Evolutionary conservation across 2,113 vertebrate species (phyloP).

Genomic region (Piliocolobus tephrosceles): DNA sequence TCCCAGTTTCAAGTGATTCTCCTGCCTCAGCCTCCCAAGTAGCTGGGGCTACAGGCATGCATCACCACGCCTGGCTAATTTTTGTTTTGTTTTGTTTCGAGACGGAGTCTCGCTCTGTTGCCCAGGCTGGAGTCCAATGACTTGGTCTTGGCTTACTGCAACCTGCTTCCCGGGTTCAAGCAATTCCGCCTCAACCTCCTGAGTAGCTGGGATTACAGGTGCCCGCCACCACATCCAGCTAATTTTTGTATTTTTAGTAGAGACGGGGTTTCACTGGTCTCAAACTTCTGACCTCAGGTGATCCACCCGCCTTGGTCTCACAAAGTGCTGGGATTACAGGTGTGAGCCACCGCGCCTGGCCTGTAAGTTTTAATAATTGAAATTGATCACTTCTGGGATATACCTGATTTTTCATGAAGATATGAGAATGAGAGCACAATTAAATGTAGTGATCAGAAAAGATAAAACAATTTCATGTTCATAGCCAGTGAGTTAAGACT

Average conservation of each 20-base stretch:
- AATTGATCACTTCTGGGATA: neutral
- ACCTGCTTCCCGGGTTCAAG: neutral
- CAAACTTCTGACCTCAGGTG: neutral
- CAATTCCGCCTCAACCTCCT: neutral
- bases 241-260: neutral
- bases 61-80: neutral
- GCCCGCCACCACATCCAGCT: neutral
- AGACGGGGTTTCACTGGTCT: neutral
- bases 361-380: neutral
- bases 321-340: neutral
- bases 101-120: neutral
- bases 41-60: neutral
- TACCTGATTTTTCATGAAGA: neutral
- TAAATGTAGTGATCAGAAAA: neutral
- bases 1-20: neutral
- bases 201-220: neutral
- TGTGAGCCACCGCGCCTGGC: accelerated
- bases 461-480: neutral
- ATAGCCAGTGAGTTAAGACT: neutral
- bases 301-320: neutral
- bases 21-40: neutral
- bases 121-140: neutral
- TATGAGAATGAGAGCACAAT: neutral
- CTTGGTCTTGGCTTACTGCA: neutral
- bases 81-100: neutral